Evolutionary conservation across 2,797 vertebrate genomes (phyloP).

Genomic region (Sebastes hubbsi): DNA sequence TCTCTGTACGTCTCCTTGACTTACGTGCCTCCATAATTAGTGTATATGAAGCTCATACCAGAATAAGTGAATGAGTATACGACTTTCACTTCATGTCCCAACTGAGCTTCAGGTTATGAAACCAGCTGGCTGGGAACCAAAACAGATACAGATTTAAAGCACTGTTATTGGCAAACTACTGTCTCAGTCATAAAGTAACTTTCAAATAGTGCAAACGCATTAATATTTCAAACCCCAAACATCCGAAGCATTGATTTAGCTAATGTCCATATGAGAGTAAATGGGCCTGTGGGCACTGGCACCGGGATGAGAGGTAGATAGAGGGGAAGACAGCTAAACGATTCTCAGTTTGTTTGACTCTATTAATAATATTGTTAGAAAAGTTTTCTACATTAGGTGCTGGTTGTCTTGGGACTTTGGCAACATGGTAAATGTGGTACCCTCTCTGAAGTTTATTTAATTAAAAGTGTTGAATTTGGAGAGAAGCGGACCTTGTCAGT

Average conservation of each 20-base stretch:
- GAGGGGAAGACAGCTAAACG: background rate
- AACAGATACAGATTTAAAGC: slow-evolving; percentile 39
- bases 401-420: no score
- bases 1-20: background rate
- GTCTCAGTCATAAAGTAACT: slow-evolving; percentile 30
- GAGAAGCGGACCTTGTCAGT: background rate
- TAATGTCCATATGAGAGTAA: slow-evolving; percentile 28
- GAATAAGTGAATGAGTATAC: slow-evolving; percentile 11
- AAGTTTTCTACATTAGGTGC: background rate
- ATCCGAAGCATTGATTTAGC: slow-evolving; percentile 31
- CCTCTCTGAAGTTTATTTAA: background rate
- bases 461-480: background rate
- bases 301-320: slow-evolving; percentile 6
- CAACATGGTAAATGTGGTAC: background rate
- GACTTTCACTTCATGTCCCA: slow-evolving; percentile 30
- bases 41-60: slow-evolving; percentile 8
- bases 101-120: slow-evolving; percentile 26
- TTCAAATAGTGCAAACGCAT: slow-evolving; percentile 44
- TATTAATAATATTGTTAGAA: background rate
- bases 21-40: slow-evolving; percentile 23
- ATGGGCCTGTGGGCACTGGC: slow-evolving; percentile 30
- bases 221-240: slow-evolving; percentile 53
- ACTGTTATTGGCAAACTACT: slow-evolving; percentile 11
- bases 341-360: slow-evolving; percentile 3
- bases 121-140: slow-evolving; percentile 18